Evolutionary conservation across 2,797 vertebrate genomes (phyloP).

Genomic region (Choloepus didactylus): DNA sequence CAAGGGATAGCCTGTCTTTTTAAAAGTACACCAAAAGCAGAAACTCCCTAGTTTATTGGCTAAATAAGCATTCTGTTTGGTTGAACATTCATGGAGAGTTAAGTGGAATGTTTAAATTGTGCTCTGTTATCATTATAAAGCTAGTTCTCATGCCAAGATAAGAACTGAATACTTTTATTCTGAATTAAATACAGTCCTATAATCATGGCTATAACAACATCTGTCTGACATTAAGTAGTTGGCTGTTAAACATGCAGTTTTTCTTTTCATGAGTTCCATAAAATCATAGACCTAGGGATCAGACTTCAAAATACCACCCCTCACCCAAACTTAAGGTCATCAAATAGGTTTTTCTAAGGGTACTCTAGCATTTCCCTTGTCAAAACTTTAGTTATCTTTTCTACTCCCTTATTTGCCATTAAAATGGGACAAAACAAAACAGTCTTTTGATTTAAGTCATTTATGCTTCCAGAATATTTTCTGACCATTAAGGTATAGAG

Average conservation of each 20-base stretch:
- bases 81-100: slow-evolving; percentile 60
- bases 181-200: slow-evolving; percentile 78
- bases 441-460: slow-evolving; percentile 17
- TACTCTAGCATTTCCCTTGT: neutral
- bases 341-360: neutral
- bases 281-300: slow-evolving; percentile 60
- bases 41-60: slow-evolving; percentile 48
- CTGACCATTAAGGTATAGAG: neutral
- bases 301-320: slow-evolving; percentile 43
- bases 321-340: neutral
- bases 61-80: slow-evolving; percentile 54
- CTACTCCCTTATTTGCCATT: slow-evolving; percentile 6
- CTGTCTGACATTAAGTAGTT: slow-evolving; percentile 79
- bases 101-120: slow-evolving; percentile 58
- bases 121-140: slow-evolving; percentile 59
- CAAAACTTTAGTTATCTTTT: slow-evolving; percentile 24
- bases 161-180: slow-evolving; percentile 73
- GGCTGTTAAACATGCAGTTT: slow-evolving; percentile 75
- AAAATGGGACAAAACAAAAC: neutral
- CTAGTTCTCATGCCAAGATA: slow-evolving; percentile 69
- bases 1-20: slow-evolving; percentile 5
- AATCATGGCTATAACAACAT: slow-evolving; percentile 78
- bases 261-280: slow-evolving; percentile 79
- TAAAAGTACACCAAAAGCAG: slow-evolving; percentile 44
- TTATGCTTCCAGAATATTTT: slow-evolving; percentile 1